phyloP scores from a whole-genome alignment of 2,888 invertebrate genomes.

The Petrolisthes cinctipes region DNA sequence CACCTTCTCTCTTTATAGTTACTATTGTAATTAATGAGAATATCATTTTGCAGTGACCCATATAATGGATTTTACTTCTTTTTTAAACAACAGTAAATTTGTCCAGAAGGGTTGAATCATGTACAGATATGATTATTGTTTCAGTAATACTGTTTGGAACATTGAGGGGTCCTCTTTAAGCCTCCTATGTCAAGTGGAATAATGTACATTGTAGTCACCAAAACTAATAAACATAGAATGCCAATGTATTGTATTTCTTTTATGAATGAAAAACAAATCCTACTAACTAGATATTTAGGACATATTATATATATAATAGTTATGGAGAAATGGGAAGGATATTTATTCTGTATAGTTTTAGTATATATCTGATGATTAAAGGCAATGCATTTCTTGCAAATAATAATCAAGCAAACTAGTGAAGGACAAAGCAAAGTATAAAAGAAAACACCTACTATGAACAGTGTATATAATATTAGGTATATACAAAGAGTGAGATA shows the following conservation, averaged over 20 bases:
- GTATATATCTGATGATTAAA: too few relatives aligned
- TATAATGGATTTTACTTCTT: slow-evolving; percentile 41
- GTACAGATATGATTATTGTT: slow-evolving; percentile 64
- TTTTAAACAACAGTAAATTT: slow-evolving; percentile 54
- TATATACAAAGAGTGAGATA: too few relatives aligned
- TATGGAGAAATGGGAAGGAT: too few relatives aligned
- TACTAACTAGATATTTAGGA: too few relatives aligned
- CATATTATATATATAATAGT: too few relatives aligned
- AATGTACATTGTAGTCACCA: slow-evolving; percentile 63
- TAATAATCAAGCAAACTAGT: too few relatives aligned
- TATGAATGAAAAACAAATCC: neutral
- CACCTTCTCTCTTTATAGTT: slow-evolving; percentile 27
- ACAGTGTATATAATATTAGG: too few relatives aligned
- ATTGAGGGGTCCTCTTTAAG: slow-evolving; percentile 62
- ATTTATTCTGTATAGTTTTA: too few relatives aligned
- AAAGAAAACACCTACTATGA: too few relatives aligned
- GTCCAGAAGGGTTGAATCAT: slow-evolving; percentile 63
- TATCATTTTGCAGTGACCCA: slow-evolving; percentile 57
- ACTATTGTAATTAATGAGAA: slow-evolving; percentile 40
- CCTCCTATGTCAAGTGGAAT: slow-evolving; percentile 63
- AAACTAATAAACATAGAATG: slow-evolving; percentile 61
- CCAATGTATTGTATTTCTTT: slow-evolving; percentile 19
- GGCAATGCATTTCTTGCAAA: too few relatives aligned
- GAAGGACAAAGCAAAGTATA: too few relatives aligned
- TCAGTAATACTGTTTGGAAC: slow-evolving; percentile 61